A percentile compares a stretch with the other conserved stretches of the same genome.
Conservation (phyloP, 2,888 invertebrate species). For the Leucania comma region DNA sequence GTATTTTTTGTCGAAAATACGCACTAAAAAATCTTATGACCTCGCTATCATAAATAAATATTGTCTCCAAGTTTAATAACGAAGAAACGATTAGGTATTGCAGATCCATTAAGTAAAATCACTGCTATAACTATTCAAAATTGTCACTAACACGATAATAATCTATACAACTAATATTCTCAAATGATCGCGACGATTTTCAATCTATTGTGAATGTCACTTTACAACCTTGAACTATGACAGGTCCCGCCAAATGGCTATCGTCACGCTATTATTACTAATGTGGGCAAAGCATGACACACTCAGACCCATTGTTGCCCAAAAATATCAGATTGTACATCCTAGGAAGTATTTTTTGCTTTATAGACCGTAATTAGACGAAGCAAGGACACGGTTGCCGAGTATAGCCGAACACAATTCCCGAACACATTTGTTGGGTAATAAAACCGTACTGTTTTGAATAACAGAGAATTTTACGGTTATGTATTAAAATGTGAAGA, state of each 20-base stretch:
- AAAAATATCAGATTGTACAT: constrained; percentile 71
- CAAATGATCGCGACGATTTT: constrained; percentile 39
- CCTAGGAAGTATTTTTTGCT: constrained; percentile 74
- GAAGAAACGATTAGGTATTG: not conserved
- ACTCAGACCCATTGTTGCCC: constrained; percentile 72
- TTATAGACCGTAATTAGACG: constrained; percentile 58
- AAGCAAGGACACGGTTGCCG: constrained; percentile 63
- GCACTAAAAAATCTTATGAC: not conserved
- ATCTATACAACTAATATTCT: constrained; percentile 21
- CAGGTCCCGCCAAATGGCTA: constrained; percentile 76
- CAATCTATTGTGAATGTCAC: constrained; percentile 66
- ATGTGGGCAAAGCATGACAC: constrained; percentile 79
- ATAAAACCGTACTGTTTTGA: constrained; percentile 28
- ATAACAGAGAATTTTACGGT: constrained; percentile 23
- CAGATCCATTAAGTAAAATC: constrained; percentile 1
- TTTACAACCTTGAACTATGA: constrained; percentile 84
- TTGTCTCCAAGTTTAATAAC: not conserved
- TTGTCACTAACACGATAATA: constrained; percentile 31
- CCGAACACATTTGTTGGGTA: constrained; percentile 28
- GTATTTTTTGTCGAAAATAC: not conserved
- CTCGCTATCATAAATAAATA: not conserved
- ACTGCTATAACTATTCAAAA: not conserved
- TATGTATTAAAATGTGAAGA: not conserved
- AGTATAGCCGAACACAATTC: constrained; percentile 18
- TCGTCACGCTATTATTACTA: constrained; percentile 80